These are phyloP conservation scores for Aegotheles bennettii DNA, from an alignment of 2,113 vertebrate genomes.

Conservation along the genomic window DNA sequence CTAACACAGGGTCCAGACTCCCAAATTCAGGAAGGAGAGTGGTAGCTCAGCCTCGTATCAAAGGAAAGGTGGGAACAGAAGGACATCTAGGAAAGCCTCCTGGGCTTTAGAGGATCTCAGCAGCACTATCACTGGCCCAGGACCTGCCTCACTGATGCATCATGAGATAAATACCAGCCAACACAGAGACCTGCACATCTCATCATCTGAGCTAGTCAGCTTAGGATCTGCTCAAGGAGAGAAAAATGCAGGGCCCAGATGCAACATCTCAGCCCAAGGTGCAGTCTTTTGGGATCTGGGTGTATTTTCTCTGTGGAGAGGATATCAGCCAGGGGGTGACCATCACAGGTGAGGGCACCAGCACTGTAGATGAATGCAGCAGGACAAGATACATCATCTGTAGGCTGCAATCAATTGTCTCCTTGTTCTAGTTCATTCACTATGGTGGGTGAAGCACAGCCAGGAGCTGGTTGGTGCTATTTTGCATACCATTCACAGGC, in stretches of 20 bases:
- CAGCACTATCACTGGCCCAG: not conserved
- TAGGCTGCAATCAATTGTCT: not conserved
- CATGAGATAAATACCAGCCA: not conserved
- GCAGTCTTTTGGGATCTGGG: not conserved
- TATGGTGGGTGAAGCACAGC: not conserved
- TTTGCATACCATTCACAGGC: not conserved
- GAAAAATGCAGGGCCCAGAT: not conserved
- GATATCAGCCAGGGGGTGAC: not conserved
- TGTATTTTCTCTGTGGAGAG: not conserved
- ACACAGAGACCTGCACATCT: not conserved
- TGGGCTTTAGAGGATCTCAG: not conserved
- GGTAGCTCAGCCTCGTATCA: not conserved
- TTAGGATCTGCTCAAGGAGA: not conserved
- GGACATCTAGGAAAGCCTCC: not conserved
- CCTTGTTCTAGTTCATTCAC: not conserved
- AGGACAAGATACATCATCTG: not conserved
- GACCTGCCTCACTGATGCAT: not conserved
- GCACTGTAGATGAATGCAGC: not conserved
- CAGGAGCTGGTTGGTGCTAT: not conserved
- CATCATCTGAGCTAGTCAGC: not conserved
- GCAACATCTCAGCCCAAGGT: not conserved
- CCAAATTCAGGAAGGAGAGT: not conserved
- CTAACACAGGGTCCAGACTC: not conserved
- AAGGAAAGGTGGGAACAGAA: not conserved
- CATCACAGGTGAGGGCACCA: not conserved